phyloP scores from a whole-genome alignment of 2,113 vertebrate genomes.

The Eulemur macaco region DNA sequence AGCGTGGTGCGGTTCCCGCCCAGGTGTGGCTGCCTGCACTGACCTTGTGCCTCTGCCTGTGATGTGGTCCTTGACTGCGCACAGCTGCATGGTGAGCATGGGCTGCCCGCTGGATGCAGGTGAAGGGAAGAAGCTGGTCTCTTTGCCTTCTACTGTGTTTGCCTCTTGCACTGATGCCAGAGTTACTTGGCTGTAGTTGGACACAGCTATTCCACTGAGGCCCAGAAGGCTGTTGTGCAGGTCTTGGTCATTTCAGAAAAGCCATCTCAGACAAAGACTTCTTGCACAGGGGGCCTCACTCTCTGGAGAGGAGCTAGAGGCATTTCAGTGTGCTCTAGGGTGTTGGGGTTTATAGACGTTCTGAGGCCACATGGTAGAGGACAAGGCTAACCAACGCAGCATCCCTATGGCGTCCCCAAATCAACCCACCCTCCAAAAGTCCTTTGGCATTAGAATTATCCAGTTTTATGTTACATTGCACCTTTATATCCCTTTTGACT shows the following conservation, averaged over 20 bases:
- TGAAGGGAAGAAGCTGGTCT: background rate
- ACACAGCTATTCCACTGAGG: background rate
- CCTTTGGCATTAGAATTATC: background rate
- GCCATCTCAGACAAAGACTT: background rate
- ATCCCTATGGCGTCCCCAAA: background rate
- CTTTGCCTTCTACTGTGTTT: background rate
- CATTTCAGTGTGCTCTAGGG: background rate
- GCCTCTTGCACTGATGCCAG: background rate
- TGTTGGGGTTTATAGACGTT: background rate
- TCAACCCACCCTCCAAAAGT: background rate
- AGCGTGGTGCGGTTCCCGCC: accelerated
- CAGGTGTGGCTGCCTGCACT: accelerated
- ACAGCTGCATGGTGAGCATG: background rate
- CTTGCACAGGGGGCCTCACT: background rate
- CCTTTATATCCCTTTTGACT: background rate
- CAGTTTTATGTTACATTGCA: background rate
- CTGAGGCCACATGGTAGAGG: background rate
- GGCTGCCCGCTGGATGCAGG: background rate
- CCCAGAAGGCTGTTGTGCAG: background rate
- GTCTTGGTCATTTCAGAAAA: background rate
- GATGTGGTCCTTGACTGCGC: background rate
- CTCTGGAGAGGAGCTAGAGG: background rate
- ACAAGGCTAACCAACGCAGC: background rate
- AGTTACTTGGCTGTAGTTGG: accelerated
- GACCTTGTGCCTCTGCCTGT: background rate